phyloP scores from a whole-genome alignment of 1,140 invertebrate species.

The Metaphire vulgaris region DNA sequence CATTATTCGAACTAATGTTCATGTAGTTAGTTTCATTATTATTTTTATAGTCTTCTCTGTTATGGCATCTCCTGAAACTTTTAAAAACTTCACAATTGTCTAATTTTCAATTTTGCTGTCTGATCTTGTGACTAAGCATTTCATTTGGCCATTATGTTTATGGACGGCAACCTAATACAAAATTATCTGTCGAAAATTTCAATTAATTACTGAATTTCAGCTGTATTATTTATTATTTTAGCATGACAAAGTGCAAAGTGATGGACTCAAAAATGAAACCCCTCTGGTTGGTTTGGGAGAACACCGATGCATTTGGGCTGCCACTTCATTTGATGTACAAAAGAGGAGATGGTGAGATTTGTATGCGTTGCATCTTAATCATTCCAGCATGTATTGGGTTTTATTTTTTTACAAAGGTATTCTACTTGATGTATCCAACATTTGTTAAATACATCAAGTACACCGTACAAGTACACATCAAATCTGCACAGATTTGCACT shows the following conservation, averaged over 20 bases:
- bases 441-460: neutral
- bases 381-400: neutral
- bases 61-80: no score
- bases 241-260: slow-evolving; percentile 64
- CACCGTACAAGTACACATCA: neutral
- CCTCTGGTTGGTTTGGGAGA: slow-evolving; percentile 85
- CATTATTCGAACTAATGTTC: no score
- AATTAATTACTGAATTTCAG: no score
- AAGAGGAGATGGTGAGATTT: slow-evolving; percentile 72
- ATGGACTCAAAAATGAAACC: slow-evolving; percentile 97
- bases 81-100: no score
- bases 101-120: no score
- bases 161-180: no score
- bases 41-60: no score
- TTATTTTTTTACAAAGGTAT: neutral
- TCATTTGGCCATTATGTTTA: no score
- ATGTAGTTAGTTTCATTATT: no score
- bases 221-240: neutral
- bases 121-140: no score
- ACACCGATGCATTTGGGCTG: slow-evolving; percentile 62
- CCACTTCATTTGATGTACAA: slow-evolving; percentile 74
- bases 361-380: neutral
- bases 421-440: neutral
- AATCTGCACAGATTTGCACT: no score
- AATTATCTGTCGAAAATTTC: no score